A percentile compares a stretch with the other conserved stretches of the same genome.
Evolutionary conservation across 2,797 vertebrate species (phyloP).

Genomic region (Lophotriccus pileatus): DNA sequence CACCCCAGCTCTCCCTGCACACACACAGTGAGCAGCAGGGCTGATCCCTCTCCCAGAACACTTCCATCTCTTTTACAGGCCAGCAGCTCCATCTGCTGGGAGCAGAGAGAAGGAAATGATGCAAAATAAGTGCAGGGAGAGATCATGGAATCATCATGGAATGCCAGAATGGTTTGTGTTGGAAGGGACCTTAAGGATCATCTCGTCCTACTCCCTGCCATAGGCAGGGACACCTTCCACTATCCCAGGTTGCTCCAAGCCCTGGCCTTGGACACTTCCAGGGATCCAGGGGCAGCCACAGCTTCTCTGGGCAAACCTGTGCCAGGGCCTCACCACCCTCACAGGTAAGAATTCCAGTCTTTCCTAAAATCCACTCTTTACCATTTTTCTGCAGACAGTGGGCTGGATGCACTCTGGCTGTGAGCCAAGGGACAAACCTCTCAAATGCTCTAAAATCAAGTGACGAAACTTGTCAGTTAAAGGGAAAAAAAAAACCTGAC

Average conservation of each 20-base stretch:
- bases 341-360: neutral
- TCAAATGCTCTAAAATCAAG: neutral
- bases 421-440: neutral
- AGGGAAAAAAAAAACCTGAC: neutral
- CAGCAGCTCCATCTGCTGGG: neutral
- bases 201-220: neutral
- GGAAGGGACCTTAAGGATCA: too few relatives aligned
- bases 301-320: neutral
- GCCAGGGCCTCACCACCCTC: neutral
- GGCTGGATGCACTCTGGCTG: neutral
- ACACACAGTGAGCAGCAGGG: neutral
- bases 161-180: neutral
- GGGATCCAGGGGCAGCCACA: neutral
- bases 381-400: neutral
- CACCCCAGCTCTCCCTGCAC: neutral
- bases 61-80: neutral
- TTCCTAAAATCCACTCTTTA: neutral
- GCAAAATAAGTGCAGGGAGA: neutral
- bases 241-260: neutral
- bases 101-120: neutral
- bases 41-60: neutral
- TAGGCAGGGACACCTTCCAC: neutral
- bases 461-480: neutral
- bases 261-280: neutral
- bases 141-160: accelerated